Conservation (phyloP, 2,888 invertebrate genomes). For the Apomyelois bistriatella region DNA sequence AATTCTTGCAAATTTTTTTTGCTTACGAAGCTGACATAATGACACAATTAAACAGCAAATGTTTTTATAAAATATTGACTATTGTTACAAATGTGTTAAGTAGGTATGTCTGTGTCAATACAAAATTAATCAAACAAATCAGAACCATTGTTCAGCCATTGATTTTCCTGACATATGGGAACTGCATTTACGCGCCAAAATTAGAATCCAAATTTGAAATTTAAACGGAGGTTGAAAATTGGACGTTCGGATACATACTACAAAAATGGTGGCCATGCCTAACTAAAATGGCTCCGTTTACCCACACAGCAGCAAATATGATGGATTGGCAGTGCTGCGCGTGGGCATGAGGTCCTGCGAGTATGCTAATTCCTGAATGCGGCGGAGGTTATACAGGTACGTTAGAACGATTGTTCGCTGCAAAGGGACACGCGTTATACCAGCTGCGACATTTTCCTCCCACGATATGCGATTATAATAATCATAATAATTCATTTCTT, state of each 20-base stretch:
- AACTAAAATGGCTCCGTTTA: conserved; percentile 27
- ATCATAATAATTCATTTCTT: background rate
- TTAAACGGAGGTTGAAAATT: background rate
- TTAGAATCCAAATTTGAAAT: background rate
- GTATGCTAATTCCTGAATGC: conserved; percentile 71
- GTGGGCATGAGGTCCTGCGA: conserved; percentile 66
- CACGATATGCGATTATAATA: conserved; percentile 1
- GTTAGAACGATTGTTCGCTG: conserved; percentile 56
- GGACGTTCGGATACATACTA: background rate
- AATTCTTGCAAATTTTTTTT: too few species aligned
- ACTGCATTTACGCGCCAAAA: background rate
- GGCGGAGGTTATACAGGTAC: conserved; percentile 47
- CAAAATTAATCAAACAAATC: too few species aligned
- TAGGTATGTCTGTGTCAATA: too few species aligned
- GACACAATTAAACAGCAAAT: too few species aligned
- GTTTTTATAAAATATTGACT: too few species aligned
- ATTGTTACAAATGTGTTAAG: too few species aligned
- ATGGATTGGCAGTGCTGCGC: conserved; percentile 62
- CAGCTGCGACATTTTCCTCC: conserved; percentile 16
- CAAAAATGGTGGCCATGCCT: conserved; percentile 8
- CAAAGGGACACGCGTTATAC: conserved; percentile 41
- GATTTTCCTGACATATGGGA: background rate
- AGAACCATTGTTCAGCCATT: too few species aligned
- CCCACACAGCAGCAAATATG: conserved; percentile 60
- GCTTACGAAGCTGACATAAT: too few species aligned